Percentiles rank a stretch among this genome's conserved stretches.
These are phyloP conservation scores for Cranoglanis bouderius DNA, from an alignment of 2,113 vertebrate genomes.

Conservation along the genomic window DNA sequence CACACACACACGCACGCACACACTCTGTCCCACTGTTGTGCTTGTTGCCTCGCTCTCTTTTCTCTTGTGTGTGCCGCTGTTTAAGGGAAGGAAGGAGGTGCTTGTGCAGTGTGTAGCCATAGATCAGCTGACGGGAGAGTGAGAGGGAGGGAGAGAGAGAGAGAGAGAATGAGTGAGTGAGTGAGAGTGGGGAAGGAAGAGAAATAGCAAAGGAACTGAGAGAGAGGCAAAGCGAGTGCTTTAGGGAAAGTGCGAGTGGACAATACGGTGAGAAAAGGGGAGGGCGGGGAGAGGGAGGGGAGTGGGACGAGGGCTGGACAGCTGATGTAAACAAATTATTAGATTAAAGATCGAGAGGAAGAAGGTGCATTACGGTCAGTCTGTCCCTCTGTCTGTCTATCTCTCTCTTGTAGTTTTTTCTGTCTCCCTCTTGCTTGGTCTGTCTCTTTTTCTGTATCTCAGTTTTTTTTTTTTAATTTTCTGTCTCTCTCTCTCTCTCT, in stretches of 20 bases:
- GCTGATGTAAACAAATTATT: constrained; percentile 76
- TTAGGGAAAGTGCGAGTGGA: constrained; percentile 28
- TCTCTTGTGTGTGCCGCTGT: constrained; percentile 32
- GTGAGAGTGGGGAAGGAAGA: constrained; percentile 25
- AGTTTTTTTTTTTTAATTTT: no score
- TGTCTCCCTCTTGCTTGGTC: not conserved
- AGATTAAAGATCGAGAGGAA: constrained; percentile 67
- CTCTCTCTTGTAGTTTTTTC: not conserved
- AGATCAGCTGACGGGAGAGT: constrained; percentile 65
- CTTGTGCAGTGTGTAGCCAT: constrained; percentile 64
- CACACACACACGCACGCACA: not conserved
- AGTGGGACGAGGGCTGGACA: constrained; percentile 62
- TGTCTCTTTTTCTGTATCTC: not conserved
- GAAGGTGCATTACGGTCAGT: constrained; percentile 47
- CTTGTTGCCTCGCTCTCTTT: constrained; percentile 17
- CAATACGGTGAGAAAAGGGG: constrained; percentile 52
- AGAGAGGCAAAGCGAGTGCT: not conserved
- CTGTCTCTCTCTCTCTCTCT: not conserved
- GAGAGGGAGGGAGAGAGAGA: constrained; percentile 19
- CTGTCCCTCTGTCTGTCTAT: constrained; percentile 24
- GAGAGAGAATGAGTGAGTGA: constrained; percentile 19
- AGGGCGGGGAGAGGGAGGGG: constrained; percentile 57
- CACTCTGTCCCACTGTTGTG: constrained; percentile 11
- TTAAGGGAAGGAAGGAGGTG: constrained; percentile 61
- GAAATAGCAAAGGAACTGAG: constrained; percentile 7